Base-by-base conservation (phyloP, 2,888 invertebrate genomes). In the Enoplolaimus lenunculus region DNA sequence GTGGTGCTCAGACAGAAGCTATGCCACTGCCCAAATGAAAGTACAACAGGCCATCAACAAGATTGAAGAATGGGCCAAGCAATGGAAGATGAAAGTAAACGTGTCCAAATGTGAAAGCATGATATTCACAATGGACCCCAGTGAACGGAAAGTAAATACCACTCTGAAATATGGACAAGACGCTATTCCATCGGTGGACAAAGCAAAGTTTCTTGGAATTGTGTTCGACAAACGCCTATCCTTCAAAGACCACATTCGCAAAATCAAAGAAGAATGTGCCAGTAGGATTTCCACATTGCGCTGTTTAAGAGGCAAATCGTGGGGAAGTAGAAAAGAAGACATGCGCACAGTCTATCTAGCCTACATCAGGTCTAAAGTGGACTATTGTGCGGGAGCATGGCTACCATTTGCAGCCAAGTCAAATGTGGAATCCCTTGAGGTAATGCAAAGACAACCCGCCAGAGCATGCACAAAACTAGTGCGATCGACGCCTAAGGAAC, bases 51-150 rank as follows among this genome's bases (percentile, higher is more conserved):
- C 62, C 29, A 13, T 62, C 7, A 31, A 13, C 7, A 13, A 3
- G 7, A 26, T 62, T 26, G 31, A 62, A 13, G 28, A 29, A 31
- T 62, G 62, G 62, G n/a, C 64, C 7, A 62, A 28, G 29, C 29
- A 31, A n/a, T 62, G 64, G 64, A 62, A 62, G 33, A 62, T 62
- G 64, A 16, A 28, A 62, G 30, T 62, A 62, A 62, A 62, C 28
- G 64, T 62, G 13, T 13, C 7, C 7, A 62, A 62, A n/a, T 62
- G 64, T 62, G 64, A 62, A n/a, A 31, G 29, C 64, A 7, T 31
- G 13, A 3, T 62, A n/a, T 62, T 62, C 62, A 31, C 62, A 13
- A 62, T 29, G 31, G 62, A 62, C 62, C 62, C 62, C 16, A 3
- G n/a, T 7, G 62, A 62, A 62, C 28, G 28, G 7, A n/a, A n/a